Evolutionary conservation across 2,888 invertebrate genomes (phyloP).

Genomic region (Schrankia costaestrigalis): DNA sequence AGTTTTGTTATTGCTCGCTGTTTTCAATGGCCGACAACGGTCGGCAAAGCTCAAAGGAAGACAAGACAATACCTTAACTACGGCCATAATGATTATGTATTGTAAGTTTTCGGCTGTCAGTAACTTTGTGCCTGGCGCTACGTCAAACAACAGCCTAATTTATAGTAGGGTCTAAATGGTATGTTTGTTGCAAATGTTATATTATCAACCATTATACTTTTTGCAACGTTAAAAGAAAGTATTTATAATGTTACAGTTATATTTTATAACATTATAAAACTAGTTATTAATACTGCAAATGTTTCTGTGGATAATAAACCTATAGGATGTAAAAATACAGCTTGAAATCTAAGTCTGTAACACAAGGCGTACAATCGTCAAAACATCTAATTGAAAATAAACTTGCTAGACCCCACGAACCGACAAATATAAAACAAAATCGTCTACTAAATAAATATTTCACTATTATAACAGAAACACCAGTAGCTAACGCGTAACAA

Average conservation of each 20-base stretch:
- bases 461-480: constrained; percentile 50
- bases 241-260: constrained; percentile 8
- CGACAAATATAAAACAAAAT: constrained; percentile 46
- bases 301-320: too few species aligned
- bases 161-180: constrained; percentile 18
- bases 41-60: constrained; percentile 64
- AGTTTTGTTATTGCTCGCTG: constrained; percentile 17
- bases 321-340: too few species aligned
- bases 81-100: constrained; percentile 66
- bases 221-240: constrained; percentile 13
- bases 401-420: constrained; percentile 44
- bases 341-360: too few species aligned
- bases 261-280: too few species aligned
- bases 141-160: constrained; percentile 25
- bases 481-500: constrained; percentile 56
- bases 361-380: too few species aligned
- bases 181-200: constrained; percentile 16
- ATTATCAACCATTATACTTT: constrained; percentile 1
- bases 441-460: constrained; percentile 52
- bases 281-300: too few species aligned
- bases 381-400: constrained; percentile 23
- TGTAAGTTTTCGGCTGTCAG: constrained; percentile 56
- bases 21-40: constrained; percentile 39
- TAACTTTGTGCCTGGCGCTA: constrained; percentile 38
- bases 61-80: constrained; percentile 70